Evolutionary conservation across 2,797 vertebrate species (phyloP), one percentile per base, ranked within the genome.

Genomic region (Otolemur crassicaudatus): DNA sequence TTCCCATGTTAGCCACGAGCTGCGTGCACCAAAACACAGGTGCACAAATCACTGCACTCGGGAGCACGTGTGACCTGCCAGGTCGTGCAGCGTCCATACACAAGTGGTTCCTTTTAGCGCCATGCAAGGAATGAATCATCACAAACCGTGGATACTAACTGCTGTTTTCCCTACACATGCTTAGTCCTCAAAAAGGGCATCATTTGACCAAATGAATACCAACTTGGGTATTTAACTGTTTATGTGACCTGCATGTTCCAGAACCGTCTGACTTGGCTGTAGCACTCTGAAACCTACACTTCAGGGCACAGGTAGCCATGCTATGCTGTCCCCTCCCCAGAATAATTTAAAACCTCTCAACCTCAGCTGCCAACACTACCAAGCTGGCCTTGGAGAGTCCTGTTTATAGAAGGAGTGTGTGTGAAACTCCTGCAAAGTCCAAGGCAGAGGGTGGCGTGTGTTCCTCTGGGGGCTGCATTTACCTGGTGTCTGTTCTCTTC

Each of bases 381-480:
- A 1, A 46, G 65, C 5, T 25, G 20, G 37, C 7, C 29, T 69
- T 37, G 1, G 27, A 46, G 4, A 25, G 49, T 5, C 37, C 20
- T 34, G 25, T 16, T 84, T 27, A 6, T 5, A 4, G 46, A 27
- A 87, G 60, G 27, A 75, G n/a, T 2, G 29, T 20, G 2, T 5
- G 1, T 13, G 7, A 6, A 76, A 31, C 37, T 37, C 80, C 94
- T 4, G 16, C 60, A 7, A n/a, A 20, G 53, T 27, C 79, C 4
- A 4, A 19, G 63, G n/a, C 3, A 23, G 56, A 10, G 25, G 3
- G n/a, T 34, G n/a, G 34, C 11, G 20, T 13, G 49, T 27, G 58
- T 23, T 25, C 25, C 5, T 29, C 4, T 5, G 10, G 0, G 1
- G 20, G 46, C 67, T 37, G 5, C 2, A 0, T 31, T 73, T 40